These are phyloP conservation scores for Hydraecia micacea DNA, from an alignment of 2,888 invertebrate genomes.

Conservation along the genomic window DNA sequence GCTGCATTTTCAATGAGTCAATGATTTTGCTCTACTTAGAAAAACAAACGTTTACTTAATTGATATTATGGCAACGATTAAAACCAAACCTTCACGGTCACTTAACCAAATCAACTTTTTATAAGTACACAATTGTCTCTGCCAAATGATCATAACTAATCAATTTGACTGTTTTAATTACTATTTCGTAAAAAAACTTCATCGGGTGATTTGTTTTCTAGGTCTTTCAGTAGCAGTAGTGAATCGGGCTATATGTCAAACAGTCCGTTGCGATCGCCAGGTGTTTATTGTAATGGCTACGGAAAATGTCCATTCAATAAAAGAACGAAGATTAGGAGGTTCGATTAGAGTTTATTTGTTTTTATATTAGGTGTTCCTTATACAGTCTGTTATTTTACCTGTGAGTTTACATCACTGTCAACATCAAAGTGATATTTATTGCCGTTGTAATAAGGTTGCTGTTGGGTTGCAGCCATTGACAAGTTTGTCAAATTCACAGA, in stretches of 20 bases:
- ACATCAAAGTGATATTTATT: neutral
- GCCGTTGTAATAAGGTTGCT: too few relatives aligned
- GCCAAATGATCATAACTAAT: slow-evolving; percentile 62
- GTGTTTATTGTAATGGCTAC: slow-evolving; percentile 76
- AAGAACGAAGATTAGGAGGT: slow-evolving; percentile 68
- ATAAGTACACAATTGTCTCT: slow-evolving; percentile 33
- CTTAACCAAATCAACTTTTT: slow-evolving; percentile 63
- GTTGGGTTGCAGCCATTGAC: too few relatives aligned
- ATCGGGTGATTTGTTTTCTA: slow-evolving; percentile 71
- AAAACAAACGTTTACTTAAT: slow-evolving; percentile 1
- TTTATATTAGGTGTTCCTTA: slow-evolving; percentile 6
- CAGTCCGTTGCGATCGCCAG: slow-evolving; percentile 66
- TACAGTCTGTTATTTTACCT: neutral
- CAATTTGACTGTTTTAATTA: slow-evolving; percentile 57
- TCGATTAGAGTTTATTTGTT: slow-evolving; percentile 58
- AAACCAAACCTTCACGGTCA: slow-evolving; percentile 57
- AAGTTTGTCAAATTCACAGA: neutral
- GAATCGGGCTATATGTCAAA: slow-evolving; percentile 81
- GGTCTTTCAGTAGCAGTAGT: slow-evolving; percentile 71
- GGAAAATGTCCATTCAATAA: slow-evolving; percentile 76
- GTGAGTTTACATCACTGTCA: neutral
- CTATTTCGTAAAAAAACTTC: slow-evolving; percentile 61
- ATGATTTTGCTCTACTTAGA: slow-evolving; percentile 1
- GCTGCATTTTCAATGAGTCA: neutral
- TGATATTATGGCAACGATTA: slow-evolving; percentile 14